These are phyloP conservation scores for Imbricaverruca yamaguchii DNA, from an alignment of 2,888 invertebrate species.

Conservation along the genomic window DNA sequence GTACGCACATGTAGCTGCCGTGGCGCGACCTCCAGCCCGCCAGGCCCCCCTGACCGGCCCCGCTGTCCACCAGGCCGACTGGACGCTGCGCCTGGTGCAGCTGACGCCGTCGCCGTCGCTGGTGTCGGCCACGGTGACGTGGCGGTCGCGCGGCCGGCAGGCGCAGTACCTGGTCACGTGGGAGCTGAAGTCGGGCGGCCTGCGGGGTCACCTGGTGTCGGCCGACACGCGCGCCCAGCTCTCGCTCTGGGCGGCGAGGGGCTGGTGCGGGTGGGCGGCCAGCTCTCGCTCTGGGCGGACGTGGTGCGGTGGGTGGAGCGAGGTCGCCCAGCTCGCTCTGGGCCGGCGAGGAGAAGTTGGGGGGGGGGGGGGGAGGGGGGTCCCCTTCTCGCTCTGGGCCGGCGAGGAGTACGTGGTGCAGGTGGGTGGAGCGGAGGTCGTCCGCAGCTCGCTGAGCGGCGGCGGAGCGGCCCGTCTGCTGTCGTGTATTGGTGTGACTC, in stretches of 20 bases:
- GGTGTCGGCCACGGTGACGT: background rate
- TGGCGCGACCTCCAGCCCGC: too few relatives aligned
- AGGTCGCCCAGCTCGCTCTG: too few relatives aligned
- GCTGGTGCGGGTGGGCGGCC: background rate
- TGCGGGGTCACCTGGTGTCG: constrained; percentile 16
- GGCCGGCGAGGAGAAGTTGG: too few relatives aligned
- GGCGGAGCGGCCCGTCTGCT: too few relatives aligned
- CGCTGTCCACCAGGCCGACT: background rate
- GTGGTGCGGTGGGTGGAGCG: too few relatives aligned
- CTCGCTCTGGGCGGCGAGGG: constrained; percentile 13
- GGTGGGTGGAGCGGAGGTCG: background rate
- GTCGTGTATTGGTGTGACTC: too few relatives aligned
- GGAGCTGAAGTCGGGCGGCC: constrained; percentile 17
- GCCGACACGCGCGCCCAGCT: background rate
- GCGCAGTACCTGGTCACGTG: constrained; percentile 10
- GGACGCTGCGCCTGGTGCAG: background rate
- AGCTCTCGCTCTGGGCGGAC: too few relatives aligned
- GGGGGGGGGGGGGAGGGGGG: too few relatives aligned
- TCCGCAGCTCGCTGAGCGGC: too few relatives aligned
- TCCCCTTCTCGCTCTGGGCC: constrained; percentile 18
- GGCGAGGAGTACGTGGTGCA: constrained; percentile 7
- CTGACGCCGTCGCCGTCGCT: background rate
- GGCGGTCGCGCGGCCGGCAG: background rate
- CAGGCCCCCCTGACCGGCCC: background rate
- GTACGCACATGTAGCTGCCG: too few relatives aligned